Percentiles rank a stretch among this genome's conserved stretches.
Evolutionary conservation across 2,113 vertebrate species (phyloP).

Genomic region (Pipa parva): DNA sequence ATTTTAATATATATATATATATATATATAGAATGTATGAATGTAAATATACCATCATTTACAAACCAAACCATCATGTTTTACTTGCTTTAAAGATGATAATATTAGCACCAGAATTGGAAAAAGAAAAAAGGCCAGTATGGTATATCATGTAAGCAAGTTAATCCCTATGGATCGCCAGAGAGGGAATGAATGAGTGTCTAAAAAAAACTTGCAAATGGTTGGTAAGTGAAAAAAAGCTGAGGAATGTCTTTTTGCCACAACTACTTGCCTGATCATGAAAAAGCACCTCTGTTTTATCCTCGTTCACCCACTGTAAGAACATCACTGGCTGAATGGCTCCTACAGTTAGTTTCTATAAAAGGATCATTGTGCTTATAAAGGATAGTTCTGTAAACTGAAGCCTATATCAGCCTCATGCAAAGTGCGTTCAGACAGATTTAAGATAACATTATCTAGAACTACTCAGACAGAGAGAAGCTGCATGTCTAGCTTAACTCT

Average conservation of each 20-base stretch:
- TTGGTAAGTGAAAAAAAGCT: conserved; percentile 10
- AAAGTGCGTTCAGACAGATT: conserved; percentile 26
- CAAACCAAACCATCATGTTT: too few species aligned
- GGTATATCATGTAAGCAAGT: background rate
- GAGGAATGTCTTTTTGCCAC: conserved; percentile 32
- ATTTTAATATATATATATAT: too few species aligned
- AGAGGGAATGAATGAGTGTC: conserved; percentile 6
- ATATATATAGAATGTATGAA: too few species aligned
- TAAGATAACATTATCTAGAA: conserved; percentile 41
- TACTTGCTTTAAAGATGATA: too few species aligned
- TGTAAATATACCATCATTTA: too few species aligned
- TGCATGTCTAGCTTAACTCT: background rate
- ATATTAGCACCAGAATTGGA: too few species aligned
- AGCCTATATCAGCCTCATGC: conserved; percentile 31
- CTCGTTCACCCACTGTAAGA: conserved; percentile 21
- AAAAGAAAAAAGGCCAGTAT: too few species aligned
- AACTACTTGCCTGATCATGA: conserved; percentile 31
- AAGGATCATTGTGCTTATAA: conserved; percentile 42
- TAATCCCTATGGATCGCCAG: background rate
- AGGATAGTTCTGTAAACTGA: conserved; percentile 31
- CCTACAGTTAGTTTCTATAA: conserved; percentile 35
- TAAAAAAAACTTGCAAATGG: conserved; percentile 11
- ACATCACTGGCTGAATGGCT: conserved; percentile 37
- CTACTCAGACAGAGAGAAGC: conserved; percentile 10
- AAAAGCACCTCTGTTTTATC: conserved; percentile 42